Conservation (phyloP, 92 coral and sea anemone genomes). For the Epizoanthus illoricatus region DNA sequence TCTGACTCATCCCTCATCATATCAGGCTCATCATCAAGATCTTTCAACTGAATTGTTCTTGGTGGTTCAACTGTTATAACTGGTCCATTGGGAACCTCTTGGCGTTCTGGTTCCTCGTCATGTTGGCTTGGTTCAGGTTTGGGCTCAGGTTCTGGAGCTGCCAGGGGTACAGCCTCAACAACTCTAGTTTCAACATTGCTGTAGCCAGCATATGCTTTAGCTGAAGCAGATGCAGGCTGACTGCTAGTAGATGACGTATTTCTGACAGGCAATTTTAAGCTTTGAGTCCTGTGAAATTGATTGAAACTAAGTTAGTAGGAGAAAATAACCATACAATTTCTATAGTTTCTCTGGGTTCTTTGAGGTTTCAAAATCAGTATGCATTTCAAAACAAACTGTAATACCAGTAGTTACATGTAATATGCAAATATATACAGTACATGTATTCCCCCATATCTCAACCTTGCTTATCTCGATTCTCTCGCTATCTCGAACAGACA, state of each 20-base stretch:
- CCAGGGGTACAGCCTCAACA: slow-evolving; percentile 71
- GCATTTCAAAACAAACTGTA: too few relatives aligned
- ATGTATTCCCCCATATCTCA: too few relatives aligned
- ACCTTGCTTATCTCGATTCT: too few relatives aligned
- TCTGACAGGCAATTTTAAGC: slow-evolving; percentile 78
- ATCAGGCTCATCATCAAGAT: slow-evolving; percentile 86
- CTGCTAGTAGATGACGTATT: slow-evolving; percentile 64
- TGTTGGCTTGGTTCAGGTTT: slow-evolving; percentile 43
- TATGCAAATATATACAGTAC: too few relatives aligned
- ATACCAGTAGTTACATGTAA: too few relatives aligned
- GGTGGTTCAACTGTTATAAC: slow-evolving; percentile 53
- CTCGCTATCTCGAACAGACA: too few relatives aligned
- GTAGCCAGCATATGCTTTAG: slow-evolving; percentile 75
- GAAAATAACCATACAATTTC: not conserved
- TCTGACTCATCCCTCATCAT: slow-evolving; percentile 89
- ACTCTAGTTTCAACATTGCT: slow-evolving; percentile 86
- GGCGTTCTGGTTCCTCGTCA: slow-evolving; percentile 40
- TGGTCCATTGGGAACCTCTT: slow-evolving; percentile 49
- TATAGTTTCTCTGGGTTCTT: too few relatives aligned
- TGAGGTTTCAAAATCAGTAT: too few relatives aligned
- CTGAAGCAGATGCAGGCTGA: slow-evolving; percentile 68
- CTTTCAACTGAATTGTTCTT: slow-evolving; percentile 65
- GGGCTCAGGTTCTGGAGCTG: slow-evolving; percentile 17
- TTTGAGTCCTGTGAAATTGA: slow-evolving; percentile 70
- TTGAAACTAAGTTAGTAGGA: not conserved